These are phyloP conservation scores for Oryzias celebensis DNA, from an alignment of 2,113 vertebrate genomes.

Conservation along the genomic window DNA sequence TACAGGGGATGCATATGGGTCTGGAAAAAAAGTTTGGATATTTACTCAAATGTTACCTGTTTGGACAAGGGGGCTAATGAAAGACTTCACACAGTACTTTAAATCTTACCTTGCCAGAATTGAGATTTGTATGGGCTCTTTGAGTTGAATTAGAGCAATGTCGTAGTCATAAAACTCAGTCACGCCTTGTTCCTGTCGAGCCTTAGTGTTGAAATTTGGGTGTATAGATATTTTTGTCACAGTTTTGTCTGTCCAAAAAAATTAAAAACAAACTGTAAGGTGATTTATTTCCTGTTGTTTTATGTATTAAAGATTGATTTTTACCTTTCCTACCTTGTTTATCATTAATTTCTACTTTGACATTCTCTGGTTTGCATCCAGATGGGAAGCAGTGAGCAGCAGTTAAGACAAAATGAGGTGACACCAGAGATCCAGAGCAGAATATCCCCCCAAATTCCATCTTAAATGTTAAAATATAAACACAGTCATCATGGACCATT, in stretches of 20 bases:
- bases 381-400: constrained; percentile 76
- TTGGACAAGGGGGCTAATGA: no score
- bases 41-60: no score
- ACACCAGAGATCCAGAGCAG: constrained; percentile 72
- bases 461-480: no score
- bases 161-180: constrained; percentile 76
- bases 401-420: constrained; percentile 68
- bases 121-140: constrained; percentile 17
- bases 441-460: no score
- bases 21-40: constrained; percentile 34
- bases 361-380: not conserved
- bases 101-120: constrained; percentile 10
- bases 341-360: constrained; percentile 37
- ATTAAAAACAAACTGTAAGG: not conserved
- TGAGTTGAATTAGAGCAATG: constrained; percentile 72
- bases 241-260: constrained; percentile 32
- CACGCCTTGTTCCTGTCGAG: constrained; percentile 17
- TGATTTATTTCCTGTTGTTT: no score
- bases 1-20: constrained; percentile 79
- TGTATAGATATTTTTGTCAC: constrained; percentile 35
- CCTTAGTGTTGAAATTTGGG: constrained; percentile 25
- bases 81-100: no score
- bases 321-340: not conserved
- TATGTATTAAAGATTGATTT: not conserved
- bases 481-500: no score